A percentile compares a stretch with the other conserved stretches of the same genome.
Conservation (phyloP, 2,888 invertebrate genomes). For the Scaptodrosophila latifasciaeformis region DNA sequence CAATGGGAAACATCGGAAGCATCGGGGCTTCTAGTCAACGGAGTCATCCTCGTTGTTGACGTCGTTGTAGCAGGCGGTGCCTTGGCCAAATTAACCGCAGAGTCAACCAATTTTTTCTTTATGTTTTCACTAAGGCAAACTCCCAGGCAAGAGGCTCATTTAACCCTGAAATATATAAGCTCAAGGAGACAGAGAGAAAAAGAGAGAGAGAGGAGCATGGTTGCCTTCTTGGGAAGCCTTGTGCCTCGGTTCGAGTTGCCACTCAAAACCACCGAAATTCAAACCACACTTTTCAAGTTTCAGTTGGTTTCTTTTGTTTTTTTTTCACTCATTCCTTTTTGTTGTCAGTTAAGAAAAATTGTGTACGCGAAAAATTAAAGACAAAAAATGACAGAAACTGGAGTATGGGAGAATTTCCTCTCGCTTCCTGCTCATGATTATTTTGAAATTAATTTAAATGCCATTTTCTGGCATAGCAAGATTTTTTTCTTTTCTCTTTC, state of each 20-base stretch:
- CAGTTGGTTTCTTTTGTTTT: constrained; percentile 38
- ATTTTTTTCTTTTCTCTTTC: background rate
- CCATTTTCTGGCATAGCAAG: constrained; percentile 31
- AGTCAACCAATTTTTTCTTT: constrained; percentile 19
- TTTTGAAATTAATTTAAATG: constrained; percentile 64
- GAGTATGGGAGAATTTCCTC: no score
- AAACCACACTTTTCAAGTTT: no score
- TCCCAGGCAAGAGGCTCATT: constrained; percentile 49
- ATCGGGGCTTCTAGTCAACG: constrained; percentile 1
- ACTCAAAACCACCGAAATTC: no score
- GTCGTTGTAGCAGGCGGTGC: background rate
- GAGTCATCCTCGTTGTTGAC: background rate
- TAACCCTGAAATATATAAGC: constrained; percentile 45
- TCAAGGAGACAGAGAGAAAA: background rate
- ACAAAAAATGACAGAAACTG: constrained; percentile 29
- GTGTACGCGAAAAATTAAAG: constrained; percentile 38
- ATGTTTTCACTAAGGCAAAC: background rate
- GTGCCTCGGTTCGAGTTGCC: no score
- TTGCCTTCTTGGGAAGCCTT: no score
- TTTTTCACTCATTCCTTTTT: no score
- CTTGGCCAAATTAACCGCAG: constrained; percentile 60
- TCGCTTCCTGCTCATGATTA: constrained; percentile 51
- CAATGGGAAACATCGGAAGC: constrained; percentile 7
- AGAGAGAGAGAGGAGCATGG: no score
- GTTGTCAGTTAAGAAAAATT: constrained; percentile 18